Evolutionary conservation across 2,797 vertebrate genomes (phyloP).

Genomic region (Chaenodraco wilsoni): DNA sequence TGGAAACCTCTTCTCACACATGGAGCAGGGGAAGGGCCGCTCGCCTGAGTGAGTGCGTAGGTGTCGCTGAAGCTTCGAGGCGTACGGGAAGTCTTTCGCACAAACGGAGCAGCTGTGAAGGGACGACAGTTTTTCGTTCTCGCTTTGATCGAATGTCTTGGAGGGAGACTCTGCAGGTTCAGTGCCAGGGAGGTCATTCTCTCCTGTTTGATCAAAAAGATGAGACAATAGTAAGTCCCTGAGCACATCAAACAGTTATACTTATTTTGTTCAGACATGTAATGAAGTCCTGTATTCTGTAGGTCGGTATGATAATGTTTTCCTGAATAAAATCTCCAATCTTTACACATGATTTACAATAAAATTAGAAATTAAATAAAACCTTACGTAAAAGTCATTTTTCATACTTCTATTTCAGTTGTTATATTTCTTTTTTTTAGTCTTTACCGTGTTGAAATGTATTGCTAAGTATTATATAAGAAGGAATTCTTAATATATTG

Average conservation of each 20-base stretch:
- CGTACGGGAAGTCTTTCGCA: constrained; percentile 78
- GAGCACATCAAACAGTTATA: not conserved
- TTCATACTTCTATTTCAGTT: not conserved
- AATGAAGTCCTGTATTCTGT: not conserved
- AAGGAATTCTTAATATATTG: not conserved
- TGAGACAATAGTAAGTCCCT: not conserved
- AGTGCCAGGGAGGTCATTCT: constrained; percentile 11
- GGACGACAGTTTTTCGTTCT: constrained; percentile 64
- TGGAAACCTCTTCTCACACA: constrained; percentile 81
- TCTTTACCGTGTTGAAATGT: not conserved
- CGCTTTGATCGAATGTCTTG: constrained; percentile 49
- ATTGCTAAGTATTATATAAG: not conserved
- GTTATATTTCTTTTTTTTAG: not conserved
- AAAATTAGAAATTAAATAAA: not conserved
- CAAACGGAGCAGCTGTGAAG: constrained; percentile 77
- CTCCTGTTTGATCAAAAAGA: constrained; percentile 48
- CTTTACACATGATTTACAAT: not conserved
- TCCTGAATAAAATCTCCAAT: no score
- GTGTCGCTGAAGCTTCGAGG: constrained; percentile 80
- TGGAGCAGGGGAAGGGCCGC: constrained; percentile 78
- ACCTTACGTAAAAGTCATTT: not conserved
- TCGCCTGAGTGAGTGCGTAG: constrained; percentile 80
- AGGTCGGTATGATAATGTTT: not conserved
- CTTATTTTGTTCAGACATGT: not conserved
- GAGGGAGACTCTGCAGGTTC: constrained; percentile 36